Base-by-base conservation (phyloP, 2,797 vertebrate genomes). In the Leucoraja ocellata region DNA sequence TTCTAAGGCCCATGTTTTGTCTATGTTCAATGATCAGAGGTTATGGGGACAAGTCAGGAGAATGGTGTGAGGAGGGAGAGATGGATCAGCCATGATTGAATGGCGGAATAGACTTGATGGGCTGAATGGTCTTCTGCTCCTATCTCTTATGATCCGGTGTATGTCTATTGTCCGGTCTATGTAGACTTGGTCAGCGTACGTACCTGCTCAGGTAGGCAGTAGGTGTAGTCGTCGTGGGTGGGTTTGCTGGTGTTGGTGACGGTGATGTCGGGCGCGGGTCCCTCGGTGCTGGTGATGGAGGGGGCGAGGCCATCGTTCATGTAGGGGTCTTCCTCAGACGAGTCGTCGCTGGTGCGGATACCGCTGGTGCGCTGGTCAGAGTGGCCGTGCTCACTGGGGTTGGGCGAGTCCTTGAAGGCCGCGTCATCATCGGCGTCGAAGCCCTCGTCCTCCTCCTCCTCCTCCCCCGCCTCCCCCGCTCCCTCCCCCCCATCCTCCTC, bases 331-430 rank as follows among this genome's bases (percentile, higher is more conserved):
- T 99, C 99, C 94, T 99, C 98, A 0, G 98, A 99, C 0, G 98
- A 99, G 95, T 99, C 98, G n/a, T 99, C 99, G 0, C 99, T 99
- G 0, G 98, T 99, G 16, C 98, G 96, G 95, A 99, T 99, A 77
- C 98, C 98, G 4, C 98, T 99, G 0, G 98, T 99, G 23, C 98
- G 97, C 96, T 99, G 98, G 94, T 99, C 99, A 0, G 98, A 99
- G 95, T 98, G 98, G 74, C 98, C 98, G 0, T 98, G 98, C 94
- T 99, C 98, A 0, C 99, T 99, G 0, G 98, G 98, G 96, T 99
- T 99, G 0, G 99, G 98, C 0, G 99, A 99, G 95, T 99, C 98
- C 95, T 99, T 99, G 95, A 98, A 98, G 46, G 46, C 46, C 1
- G 97, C 97, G 5, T 99, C 98, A 0, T 99, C 98, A 0, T 98